Conservation (phyloP, 2,797 vertebrate genomes). For the Myotis planiceps region DNA sequence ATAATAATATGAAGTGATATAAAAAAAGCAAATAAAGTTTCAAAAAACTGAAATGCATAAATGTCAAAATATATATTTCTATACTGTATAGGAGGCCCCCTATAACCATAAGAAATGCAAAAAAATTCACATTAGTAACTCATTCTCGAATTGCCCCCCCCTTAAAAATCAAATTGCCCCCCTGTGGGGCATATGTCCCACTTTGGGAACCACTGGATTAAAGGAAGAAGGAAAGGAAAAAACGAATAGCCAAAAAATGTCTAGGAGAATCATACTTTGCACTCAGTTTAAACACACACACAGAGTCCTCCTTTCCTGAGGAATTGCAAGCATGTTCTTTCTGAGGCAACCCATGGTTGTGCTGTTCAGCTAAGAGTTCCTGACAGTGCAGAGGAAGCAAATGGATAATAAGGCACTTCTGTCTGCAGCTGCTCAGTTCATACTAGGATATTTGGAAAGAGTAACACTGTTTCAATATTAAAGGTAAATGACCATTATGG, state of each 20-base stretch:
- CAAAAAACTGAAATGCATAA: too few species aligned
- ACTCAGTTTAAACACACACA: not conserved
- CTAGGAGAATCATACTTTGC: not conserved
- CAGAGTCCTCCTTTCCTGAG: not conserved
- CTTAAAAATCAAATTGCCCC: too few species aligned
- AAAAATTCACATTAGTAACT: too few species aligned
- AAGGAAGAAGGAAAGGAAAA: conserved; percentile 21
- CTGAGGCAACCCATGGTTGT: not conserved
- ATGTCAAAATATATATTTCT: too few species aligned
- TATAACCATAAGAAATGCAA: too few species aligned
- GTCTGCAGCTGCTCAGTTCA: not conserved
- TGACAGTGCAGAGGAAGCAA: not conserved
- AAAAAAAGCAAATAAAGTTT: too few species aligned
- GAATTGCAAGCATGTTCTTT: not conserved
- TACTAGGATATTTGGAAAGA: not conserved
- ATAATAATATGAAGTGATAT: too few species aligned
- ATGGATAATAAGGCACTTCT: not conserved
- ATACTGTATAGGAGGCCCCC: too few species aligned
- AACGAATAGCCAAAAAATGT: not conserved
- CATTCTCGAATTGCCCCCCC: too few species aligned
- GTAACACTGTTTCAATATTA: not conserved
- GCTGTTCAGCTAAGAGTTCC: not conserved
- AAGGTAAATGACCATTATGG: not conserved
- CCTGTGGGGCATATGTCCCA: too few species aligned
- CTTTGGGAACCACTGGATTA: conserved; percentile 1